Conservation (phyloP, 2,888 invertebrate genomes). For the Macrophya alboannulata region DNA sequence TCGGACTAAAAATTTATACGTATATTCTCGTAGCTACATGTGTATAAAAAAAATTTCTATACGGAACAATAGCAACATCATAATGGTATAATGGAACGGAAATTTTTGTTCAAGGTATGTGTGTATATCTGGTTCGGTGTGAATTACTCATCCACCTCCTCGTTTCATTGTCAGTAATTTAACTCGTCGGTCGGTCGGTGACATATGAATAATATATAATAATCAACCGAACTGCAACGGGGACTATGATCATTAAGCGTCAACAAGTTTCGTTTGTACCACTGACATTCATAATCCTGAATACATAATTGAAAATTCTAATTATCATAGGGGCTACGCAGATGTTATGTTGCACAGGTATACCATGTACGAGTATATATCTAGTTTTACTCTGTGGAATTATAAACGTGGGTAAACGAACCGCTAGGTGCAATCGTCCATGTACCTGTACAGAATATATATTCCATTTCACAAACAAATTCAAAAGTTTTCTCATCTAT, state of each 20-base stretch:
- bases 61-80: background rate
- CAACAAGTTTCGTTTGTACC: constrained; percentile 38
- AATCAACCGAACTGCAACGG: background rate
- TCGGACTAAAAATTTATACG: no score
- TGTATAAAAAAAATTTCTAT: no score
- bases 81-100: background rate
- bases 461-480: background rate
- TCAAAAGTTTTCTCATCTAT: background rate
- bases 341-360: background rate
- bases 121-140: background rate
- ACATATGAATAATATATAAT: constrained; percentile 25
- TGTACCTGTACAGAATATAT: background rate
- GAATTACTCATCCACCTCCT: background rate
- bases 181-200: background rate
- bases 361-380: background rate
- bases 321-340: background rate
- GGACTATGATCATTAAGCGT: constrained; percentile 11
- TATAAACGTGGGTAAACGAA: no score
- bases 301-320: constrained; percentile 25
- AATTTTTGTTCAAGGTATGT: background rate
- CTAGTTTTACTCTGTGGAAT: background rate
- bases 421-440: no score
- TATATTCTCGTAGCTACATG: no score
- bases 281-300: constrained; percentile 27
- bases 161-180: constrained; percentile 12